Evolutionary conservation across 1,140 invertebrate species (phyloP).

Genomic region (Lucilia cuprina): DNA sequence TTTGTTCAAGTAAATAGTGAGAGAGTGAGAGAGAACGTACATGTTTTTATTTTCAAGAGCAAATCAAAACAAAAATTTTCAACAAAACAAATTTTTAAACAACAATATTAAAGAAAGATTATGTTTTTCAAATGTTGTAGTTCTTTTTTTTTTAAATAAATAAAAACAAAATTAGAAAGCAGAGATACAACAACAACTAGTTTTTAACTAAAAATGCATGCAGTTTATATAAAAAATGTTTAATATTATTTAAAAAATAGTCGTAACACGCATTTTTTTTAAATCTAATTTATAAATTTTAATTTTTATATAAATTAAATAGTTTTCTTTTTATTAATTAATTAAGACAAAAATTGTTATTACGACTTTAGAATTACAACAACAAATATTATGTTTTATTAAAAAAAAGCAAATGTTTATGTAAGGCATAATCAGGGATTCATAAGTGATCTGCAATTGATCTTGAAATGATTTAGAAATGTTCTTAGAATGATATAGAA

Average conservation of each 20-base stretch:
- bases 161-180: neutral
- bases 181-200: no score
- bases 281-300: neutral
- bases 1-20: no score
- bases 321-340: neutral
- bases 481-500: no score
- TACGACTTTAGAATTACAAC: neutral
- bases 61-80: neutral
- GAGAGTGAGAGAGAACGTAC: no score
- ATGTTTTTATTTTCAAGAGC: neutral
- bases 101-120: constrained; percentile 36
- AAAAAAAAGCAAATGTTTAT: neutral
- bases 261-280: constrained; percentile 24
- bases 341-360: neutral
- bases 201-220: neutral
- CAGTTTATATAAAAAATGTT: neutral
- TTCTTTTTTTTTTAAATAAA: constrained; percentile 42
- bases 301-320: no score
- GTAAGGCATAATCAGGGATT: no score
- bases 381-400: neutral
- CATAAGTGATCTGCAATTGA: no score
- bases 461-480: no score
- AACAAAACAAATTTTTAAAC: no score
- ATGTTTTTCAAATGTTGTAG: constrained; percentile 63
- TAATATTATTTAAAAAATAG: constrained; percentile 4